phyloP scores from a whole-genome alignment of 2,888 invertebrate genomes.

The Allygus modestus region DNA sequence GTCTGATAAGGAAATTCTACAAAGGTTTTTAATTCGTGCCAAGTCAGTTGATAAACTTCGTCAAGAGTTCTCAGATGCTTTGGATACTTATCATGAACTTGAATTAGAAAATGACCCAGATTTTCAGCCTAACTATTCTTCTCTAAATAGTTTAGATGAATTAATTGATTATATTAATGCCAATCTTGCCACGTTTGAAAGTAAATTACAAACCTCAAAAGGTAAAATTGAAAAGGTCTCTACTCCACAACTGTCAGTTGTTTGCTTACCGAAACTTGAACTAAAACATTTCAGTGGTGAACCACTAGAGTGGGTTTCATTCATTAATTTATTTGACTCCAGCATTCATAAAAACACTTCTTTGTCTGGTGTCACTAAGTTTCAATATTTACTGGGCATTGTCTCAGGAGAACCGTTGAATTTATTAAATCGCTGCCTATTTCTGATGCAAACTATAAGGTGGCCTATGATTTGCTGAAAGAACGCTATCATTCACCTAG shows the following conservation, averaged over 20 bases:
- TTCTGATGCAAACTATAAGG: slow-evolving; percentile 34
- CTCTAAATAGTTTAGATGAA: too few relatives aligned
- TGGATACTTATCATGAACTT: too few relatives aligned
- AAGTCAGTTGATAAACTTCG: too few relatives aligned
- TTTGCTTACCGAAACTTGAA: slow-evolving; percentile 46
- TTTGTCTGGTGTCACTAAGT: slow-evolving; percentile 9
- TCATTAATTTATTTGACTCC: slow-evolving; percentile 49
- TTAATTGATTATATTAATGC: too few relatives aligned
- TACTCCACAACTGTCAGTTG: slow-evolving; percentile 39
- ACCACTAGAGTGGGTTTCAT: slow-evolving; percentile 36
- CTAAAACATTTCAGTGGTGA: slow-evolving; percentile 42
- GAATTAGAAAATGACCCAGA: too few relatives aligned
- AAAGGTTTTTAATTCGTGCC: too few relatives aligned
- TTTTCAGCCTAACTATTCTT: too few relatives aligned
- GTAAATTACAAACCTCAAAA: not conserved
- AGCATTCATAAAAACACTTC: slow-evolving; percentile 35
- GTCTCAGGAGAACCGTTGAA: slow-evolving; percentile 37
- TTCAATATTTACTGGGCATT: slow-evolving; percentile 40
- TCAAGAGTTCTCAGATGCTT: too few relatives aligned
- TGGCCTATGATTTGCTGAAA: slow-evolving; percentile 39
- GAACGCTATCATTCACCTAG: slow-evolving; percentile 38
- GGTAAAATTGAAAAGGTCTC: not conserved
- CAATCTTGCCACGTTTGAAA: not conserved
- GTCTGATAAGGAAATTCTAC: too few relatives aligned
- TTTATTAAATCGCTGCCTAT: slow-evolving; percentile 49